A percentile compares a stretch with the other conserved stretches of the same genome.
Evolutionary conservation across 2,888 invertebrate genomes (phyloP).

Genomic region (Drosophila melanosoma): DNA sequence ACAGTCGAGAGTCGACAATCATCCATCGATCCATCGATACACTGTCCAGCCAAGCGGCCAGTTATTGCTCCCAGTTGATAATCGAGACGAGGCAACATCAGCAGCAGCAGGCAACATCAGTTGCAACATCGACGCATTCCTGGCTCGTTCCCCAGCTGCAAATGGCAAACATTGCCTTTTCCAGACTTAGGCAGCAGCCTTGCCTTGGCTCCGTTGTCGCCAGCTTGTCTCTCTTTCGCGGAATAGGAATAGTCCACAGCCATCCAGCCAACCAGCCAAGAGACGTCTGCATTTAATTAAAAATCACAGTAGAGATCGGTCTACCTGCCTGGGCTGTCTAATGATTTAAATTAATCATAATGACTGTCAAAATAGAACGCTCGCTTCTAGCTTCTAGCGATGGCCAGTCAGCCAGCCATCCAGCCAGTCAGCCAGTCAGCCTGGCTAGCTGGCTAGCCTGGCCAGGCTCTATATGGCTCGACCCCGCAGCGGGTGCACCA

Average conservation of each 20-base stretch:
- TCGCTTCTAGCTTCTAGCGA: conserved; percentile 39
- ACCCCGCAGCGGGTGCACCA: conserved; percentile 71
- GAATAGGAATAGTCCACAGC: conserved; percentile 66
- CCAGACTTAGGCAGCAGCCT: conserved; percentile 46
- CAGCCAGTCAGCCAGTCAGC: not conserved
- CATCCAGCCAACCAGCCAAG: not conserved
- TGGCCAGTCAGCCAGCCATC: not conserved
- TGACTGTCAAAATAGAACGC: conserved; percentile 82
- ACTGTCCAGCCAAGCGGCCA: conserved; percentile 40
- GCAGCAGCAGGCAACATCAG: conserved; percentile 18
- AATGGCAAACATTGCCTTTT: conserved; percentile 80
- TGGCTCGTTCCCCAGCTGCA: conserved; percentile 73
- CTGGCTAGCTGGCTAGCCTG: conserved; percentile 9
- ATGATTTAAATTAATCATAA: conserved; percentile 82
- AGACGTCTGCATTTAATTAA: conserved; percentile 78
- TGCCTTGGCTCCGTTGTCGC: conserved; percentile 66
- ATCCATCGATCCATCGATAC: conserved; percentile 77
- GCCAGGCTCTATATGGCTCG: conserved; percentile 61
- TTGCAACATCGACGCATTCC: conserved; percentile 69
- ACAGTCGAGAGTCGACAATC: conserved; percentile 57
- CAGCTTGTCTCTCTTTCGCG: conserved; percentile 81
- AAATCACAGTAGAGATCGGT: conserved; percentile 35
- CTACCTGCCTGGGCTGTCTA: conserved; percentile 76
- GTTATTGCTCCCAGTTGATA: conserved; percentile 79
- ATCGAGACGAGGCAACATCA: conserved; percentile 54